Base-by-base conservation (phyloP, 2,797 vertebrate species). In the Pempheris klunzingeri region DNA sequence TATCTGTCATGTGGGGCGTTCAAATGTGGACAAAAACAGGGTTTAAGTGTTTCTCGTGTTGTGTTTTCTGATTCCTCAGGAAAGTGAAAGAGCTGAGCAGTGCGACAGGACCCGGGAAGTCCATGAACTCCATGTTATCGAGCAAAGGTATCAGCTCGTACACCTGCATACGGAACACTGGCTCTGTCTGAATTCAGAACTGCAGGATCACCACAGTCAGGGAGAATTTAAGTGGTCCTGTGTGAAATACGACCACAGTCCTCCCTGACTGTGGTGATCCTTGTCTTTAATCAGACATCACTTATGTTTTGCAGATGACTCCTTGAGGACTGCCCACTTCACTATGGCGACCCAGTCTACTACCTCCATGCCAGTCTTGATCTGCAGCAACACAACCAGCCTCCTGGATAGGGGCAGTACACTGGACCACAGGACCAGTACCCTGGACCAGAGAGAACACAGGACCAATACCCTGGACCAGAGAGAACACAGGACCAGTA, bases 231-330 rank as follows among this genome's bases (percentile, higher is more conserved):
- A n/a, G n/a, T n/a, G n/a, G n/a, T n/a, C n/a, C n/a, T n/a, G n/a
- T n/a, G n/a, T n/a, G n/a, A n/a, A n/a, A n/a, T n/a, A n/a, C n/a
- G n/a, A n/a, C n/a, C n/a, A n/a, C n/a, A n/a, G n/a, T n/a, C n/a
- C n/a, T n/a, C n/a, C n/a, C n/a, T n/a, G n/a, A n/a, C n/a, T n/a
- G n/a, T n/a, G n/a, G 13, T 41, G 9, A 38, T 26, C 6, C n/a
- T n/a, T n/a, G 13, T 65, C 18, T 69, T 28, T 38, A 22, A 18
- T 76, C 4, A 74, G 14, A 63, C 30, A 59, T 70, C 30, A 32
- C 34, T 59, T 36, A n/a, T 88, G 41, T 81, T 77, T 83, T 38
- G 76, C 84, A 98, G 98, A 98, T 34, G 97, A 97, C 68, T 95
- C 95, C 0, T 87, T 96, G 81, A 94, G 95, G 88, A 82, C 91